Base-by-base conservation (phyloP, 2,888 invertebrate genomes). In the Cylloceria caligata region DNA sequence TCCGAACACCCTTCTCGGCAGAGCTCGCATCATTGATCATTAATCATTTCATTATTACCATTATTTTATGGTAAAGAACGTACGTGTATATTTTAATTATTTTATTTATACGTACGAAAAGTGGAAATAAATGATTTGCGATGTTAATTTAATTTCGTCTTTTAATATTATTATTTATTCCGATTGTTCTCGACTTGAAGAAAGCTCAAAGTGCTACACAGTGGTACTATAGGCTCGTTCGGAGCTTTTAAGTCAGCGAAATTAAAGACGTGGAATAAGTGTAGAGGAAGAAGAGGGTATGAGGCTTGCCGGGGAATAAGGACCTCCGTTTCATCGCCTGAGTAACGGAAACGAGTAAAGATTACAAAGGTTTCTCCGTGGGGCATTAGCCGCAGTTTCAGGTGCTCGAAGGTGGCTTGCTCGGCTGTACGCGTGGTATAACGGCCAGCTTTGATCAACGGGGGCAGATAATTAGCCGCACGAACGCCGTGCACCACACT, bases 401-500 rank as follows among this genome's bases (percentile, higher is more conserved):
- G 74, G n/a, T 75, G 69, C 80, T 75, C 75, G 75, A 75, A 74
- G 69, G 69, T 75, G 64, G 74, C 68, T 55, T 21, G 60, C 27
- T 7, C 19, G 30, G 42, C 27, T 36, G 34, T 80, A 45, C 68
- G 57, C 77, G 39, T 69, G 69, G 39, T 81, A 81, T 74, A 82
- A 82, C 74, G 65, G 73, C 81, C 73, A 27, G 77, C 82, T 82
- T 82, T 82, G 82, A 82, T 82, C 82, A 82, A 79, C 78, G 81
- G 81, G 83, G 80, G 79, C 79, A 84, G 84, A 83, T 86, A 86
- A 86, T 86, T 86, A 86, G 84, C 86, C 79, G 86, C 86, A 86
- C 86, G 86, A 86, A 86, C 75, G 83, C 79, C 82, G 81, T 74
- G 77, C 78, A 57, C 73, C 73, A 60, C 75, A 62, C 9, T 16